phyloP scores from a whole-genome alignment of 2,797 vertebrate genomes.

The Manis pentadactyla region DNA sequence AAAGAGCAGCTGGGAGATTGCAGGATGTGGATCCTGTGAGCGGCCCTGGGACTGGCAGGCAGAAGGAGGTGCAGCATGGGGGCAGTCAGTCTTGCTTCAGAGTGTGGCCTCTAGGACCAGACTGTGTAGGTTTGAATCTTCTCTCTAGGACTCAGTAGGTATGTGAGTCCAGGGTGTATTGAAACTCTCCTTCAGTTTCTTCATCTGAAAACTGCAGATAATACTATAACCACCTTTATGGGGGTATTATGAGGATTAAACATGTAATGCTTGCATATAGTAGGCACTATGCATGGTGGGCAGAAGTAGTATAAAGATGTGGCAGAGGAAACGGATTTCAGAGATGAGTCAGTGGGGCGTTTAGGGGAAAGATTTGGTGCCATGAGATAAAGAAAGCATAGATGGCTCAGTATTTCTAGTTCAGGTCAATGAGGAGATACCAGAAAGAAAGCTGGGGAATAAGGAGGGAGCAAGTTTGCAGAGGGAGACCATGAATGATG shows the following conservation, averaged over 20 bases:
- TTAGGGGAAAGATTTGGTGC: not conserved
- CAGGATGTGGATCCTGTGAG: rapidly evolving
- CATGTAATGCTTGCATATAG: not conserved
- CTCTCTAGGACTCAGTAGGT: not conserved
- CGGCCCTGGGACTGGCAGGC: not conserved
- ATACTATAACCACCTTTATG: not conserved
- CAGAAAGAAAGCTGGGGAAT: not conserved
- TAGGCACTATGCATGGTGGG: not conserved
- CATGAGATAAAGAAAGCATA: not conserved
- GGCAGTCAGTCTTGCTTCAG: not conserved
- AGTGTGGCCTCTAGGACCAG: not conserved
- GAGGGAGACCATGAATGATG: not conserved
- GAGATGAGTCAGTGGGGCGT: not conserved
- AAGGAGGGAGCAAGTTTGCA: not conserved
- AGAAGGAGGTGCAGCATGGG: too few species aligned
- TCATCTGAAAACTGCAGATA: not conserved
- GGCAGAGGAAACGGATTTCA: not conserved
- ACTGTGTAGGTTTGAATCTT: not conserved
- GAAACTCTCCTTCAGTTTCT: not conserved
- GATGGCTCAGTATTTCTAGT: not conserved
- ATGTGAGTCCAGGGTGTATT: not conserved
- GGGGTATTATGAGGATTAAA: not conserved
- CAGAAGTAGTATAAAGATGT: not conserved
- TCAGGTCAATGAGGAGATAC: not conserved
- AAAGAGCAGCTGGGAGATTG: not conserved